These are phyloP conservation scores for Sebastes miniatus DNA, from an alignment of 2,797 vertebrate genomes.

Conservation along the genomic window DNA sequence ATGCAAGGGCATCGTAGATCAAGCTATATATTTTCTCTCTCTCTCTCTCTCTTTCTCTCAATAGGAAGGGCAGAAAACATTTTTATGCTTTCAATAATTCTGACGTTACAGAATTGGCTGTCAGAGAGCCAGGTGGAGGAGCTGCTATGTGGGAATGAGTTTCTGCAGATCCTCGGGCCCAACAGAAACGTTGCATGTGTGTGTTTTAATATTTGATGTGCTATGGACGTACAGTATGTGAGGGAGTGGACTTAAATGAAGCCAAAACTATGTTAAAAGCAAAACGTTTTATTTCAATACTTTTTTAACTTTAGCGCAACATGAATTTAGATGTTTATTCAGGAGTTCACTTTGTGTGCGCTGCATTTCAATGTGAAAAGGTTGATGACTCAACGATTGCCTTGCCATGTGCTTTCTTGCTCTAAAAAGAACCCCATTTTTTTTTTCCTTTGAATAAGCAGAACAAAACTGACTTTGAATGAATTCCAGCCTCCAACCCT, in stretches of 20 bases:
- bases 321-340: neutral
- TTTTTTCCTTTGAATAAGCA: too few relatives aligned
- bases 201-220: neutral
- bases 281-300: too few relatives aligned
- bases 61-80: neutral
- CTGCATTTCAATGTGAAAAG: neutral
- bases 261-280: too few relatives aligned
- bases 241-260: neutral
- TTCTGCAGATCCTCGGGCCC: neutral
- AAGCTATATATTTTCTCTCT: neutral
- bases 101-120: constrained; percentile 8
- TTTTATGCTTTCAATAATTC: neutral
- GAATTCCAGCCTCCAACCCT: too few relatives aligned
- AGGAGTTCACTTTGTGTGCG: neutral
- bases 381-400: neutral
- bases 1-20: constrained; percentile 4
- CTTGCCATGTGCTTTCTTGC: neutral
- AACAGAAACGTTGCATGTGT: neutral
- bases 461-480: too few relatives aligned
- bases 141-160: neutral
- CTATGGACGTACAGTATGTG: neutral
- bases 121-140: neutral
- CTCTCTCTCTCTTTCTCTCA: neutral
- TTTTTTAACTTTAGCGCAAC: neutral
- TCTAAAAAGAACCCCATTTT: neutral